phyloP scores from a whole-genome alignment of 30 jellyfish, hydroid and myxozoan genomes.

The Aurelia aurita region DNA sequence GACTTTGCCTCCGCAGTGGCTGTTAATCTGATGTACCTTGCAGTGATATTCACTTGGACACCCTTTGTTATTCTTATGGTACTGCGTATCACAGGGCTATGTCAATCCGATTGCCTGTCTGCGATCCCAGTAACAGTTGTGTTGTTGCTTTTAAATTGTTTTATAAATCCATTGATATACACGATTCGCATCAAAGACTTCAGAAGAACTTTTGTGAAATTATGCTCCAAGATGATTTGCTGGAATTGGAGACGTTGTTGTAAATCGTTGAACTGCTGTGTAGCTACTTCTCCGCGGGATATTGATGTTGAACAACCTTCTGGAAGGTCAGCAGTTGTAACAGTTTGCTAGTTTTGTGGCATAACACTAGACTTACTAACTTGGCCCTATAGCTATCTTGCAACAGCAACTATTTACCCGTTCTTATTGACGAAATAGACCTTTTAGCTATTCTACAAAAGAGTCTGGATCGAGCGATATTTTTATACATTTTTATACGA shows the following conservation, averaged over 20 bases:
- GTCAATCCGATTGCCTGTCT: background rate
- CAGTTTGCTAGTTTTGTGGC: too few relatives aligned
- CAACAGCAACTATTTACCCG: too few relatives aligned
- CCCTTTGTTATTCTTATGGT: conserved; percentile 30
- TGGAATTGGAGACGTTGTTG: background rate
- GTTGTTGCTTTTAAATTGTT: conserved; percentile 6
- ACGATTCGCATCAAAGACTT: conserved; percentile 2
- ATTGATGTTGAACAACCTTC: too few relatives aligned
- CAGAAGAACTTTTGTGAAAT: background rate
- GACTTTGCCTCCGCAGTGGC: conserved; percentile 42
- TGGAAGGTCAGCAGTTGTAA: too few relatives aligned
- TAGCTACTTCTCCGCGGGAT: too few relatives aligned
- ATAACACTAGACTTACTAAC: too few relatives aligned
- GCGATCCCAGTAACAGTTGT: conserved; percentile 8
- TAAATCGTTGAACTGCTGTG: too few relatives aligned
- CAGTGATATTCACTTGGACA: conserved; percentile 54
- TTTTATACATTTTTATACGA: too few relatives aligned
- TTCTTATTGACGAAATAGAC: too few relatives aligned
- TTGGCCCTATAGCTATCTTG: too few relatives aligned
- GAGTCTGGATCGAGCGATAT: too few relatives aligned
- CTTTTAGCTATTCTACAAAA: too few relatives aligned
- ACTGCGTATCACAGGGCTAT: background rate
- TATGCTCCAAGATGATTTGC: background rate
- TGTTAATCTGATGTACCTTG: conserved; percentile 37
- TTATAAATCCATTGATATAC: conserved; percentile 29